A percentile compares a stretch with the other conserved stretches of the same genome.
These are phyloP conservation scores for Eupeodes corollae DNA, from an alignment of 1,140 invertebrate species.

Conservation along the genomic window DNA sequence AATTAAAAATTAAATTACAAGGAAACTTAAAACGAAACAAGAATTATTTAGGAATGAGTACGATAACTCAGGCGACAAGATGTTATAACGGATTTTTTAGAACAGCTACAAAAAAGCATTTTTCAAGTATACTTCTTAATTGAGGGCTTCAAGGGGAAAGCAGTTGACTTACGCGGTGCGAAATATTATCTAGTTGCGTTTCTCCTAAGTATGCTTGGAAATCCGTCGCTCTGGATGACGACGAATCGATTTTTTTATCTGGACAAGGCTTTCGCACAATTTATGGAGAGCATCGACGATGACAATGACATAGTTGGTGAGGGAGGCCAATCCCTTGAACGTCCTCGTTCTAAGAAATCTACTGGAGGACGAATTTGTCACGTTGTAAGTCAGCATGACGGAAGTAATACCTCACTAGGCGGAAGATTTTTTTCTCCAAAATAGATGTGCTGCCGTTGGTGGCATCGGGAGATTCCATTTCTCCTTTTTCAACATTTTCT, in stretches of 20 bases:
- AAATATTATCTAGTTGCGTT: constrained; percentile 60
- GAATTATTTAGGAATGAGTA: too few species aligned
- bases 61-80: too few species aligned
- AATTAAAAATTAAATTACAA: too few species aligned
- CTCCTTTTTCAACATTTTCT: constrained; percentile 8
- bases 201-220: constrained; percentile 74
- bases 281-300: constrained; percentile 66
- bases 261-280: constrained; percentile 62
- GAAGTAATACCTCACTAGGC: constrained; percentile 56
- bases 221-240: constrained; percentile 63
- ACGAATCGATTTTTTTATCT: constrained; percentile 68
- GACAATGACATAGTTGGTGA: constrained; percentile 55
- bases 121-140: too few species aligned
- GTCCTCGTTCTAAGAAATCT: constrained; percentile 68
- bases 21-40: too few species aligned
- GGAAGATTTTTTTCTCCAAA: constrained; percentile 46
- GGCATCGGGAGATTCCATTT: constrained; percentile 1
- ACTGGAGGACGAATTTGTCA: constrained; percentile 81
- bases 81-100: too few species aligned
- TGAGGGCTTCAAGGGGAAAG: constrained; percentile 71
- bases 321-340: constrained; percentile 72
- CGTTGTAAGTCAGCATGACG: constrained; percentile 77
- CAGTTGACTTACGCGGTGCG: constrained; percentile 83
- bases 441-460: constrained; percentile 16
- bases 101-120: too few species aligned